A percentile compares a stretch with the other conserved stretches of the same genome.
phyloP scores from a whole-genome alignment of 2,113 vertebrate genomes.

The Cyprinodon variegatus region DNA sequence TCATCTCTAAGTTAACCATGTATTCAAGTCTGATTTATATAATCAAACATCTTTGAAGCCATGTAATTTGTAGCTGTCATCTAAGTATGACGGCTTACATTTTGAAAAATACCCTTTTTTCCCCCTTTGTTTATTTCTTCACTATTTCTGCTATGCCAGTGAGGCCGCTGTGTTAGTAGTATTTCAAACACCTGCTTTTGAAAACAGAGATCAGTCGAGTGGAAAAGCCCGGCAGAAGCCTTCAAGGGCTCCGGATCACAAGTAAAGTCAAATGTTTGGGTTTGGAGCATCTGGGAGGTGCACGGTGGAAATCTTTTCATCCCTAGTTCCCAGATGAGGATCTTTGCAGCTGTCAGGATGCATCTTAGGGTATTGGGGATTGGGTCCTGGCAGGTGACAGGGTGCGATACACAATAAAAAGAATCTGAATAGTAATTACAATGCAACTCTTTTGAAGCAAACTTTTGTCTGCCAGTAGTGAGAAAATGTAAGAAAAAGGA shows the following conservation, averaged over 20 bases:
- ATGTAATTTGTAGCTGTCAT: not conserved
- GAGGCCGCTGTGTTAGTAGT: conserved; percentile 47
- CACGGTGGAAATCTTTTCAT: conserved; percentile 69
- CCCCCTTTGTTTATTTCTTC: conserved; percentile 7
- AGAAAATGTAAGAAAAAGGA: not conserved
- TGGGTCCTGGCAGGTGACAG: conserved; percentile 66
- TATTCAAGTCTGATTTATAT: conserved; percentile 15
- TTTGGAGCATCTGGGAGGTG: conserved; percentile 58
- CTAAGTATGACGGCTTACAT: not conserved
- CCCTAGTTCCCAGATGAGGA: conserved; percentile 56
- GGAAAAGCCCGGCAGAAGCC: conserved; percentile 75
- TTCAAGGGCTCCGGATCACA: conserved; percentile 73
- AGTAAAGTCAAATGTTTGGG: conserved; percentile 78
- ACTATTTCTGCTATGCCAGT: conserved; percentile 27
- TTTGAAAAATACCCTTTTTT: not conserved
- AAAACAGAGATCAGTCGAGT: conserved; percentile 68
- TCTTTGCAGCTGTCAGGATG: conserved; percentile 75
- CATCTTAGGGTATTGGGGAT: conserved; percentile 67
- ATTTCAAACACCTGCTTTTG: conserved; percentile 77
- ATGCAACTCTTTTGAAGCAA: conserved; percentile 24
- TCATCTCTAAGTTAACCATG: conserved; percentile 54
- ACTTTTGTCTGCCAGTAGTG: not conserved
- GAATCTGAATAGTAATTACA: conserved; percentile 62
- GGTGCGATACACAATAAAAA: conserved; percentile 42
- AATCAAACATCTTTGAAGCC: conserved; percentile 4